These are phyloP conservation scores for Baronia brevicornis DNA, from an alignment of 2,888 invertebrate genomes.

Conservation along the genomic window DNA sequence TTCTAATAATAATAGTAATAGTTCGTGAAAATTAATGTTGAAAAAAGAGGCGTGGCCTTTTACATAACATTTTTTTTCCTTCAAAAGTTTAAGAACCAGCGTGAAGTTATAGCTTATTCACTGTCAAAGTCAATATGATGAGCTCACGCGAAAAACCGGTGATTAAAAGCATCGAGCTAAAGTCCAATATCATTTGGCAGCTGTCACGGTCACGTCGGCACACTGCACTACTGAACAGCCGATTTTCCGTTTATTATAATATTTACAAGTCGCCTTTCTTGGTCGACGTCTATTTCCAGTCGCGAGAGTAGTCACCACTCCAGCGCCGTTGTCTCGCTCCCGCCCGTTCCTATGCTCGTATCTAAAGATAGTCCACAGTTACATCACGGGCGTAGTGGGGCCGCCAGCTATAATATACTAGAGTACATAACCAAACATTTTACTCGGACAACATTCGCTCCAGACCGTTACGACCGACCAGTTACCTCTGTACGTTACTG, in stretches of 20 bases:
- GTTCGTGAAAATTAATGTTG: no score
- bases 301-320: constrained; percentile 47
- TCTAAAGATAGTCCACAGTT: constrained; percentile 68
- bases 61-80: no score
- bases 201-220: constrained; percentile 65
- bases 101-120: constrained; percentile 12
- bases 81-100: no score
- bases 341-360: constrained; percentile 37
- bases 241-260: constrained; percentile 73
- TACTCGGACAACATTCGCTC: constrained; percentile 67
- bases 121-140: constrained; percentile 10
- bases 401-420: constrained; percentile 72
- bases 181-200: constrained; percentile 41
- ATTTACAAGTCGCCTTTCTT: constrained; percentile 78
- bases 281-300: constrained; percentile 77
- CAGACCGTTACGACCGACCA: constrained; percentile 51
- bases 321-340: constrained; percentile 50
- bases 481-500: constrained; percentile 52
- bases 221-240: constrained; percentile 68
- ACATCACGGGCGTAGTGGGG: constrained; percentile 71
- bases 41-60: no score
- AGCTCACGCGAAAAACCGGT: constrained; percentile 17
- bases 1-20: no score
- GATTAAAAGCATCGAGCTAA: constrained; percentile 20
- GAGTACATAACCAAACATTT: constrained; percentile 72